These are phyloP conservation scores for Cryptotermes secundus DNA, from an alignment of 1,140 invertebrate species.

Conservation along the genomic window DNA sequence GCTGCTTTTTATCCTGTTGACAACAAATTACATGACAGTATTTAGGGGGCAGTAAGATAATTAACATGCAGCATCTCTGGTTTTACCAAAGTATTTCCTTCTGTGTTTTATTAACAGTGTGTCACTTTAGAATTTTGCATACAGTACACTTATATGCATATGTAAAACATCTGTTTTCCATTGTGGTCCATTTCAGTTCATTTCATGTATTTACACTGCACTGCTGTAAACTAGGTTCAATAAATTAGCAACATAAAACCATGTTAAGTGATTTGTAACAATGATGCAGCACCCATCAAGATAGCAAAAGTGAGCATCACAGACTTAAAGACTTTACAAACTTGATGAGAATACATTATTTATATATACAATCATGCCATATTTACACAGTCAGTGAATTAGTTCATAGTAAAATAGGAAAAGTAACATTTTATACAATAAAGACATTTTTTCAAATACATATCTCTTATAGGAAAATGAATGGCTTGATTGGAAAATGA, in stretches of 20 bases:
- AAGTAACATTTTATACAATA: not conserved
- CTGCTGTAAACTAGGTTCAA: not conserved
- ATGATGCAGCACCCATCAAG: not conserved
- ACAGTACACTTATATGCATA: not conserved
- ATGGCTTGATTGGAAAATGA: not conserved
- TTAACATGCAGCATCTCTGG: not conserved
- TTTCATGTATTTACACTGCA: not conserved
- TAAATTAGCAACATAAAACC: not conserved
- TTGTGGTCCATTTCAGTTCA: not conserved
- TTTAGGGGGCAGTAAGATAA: no score
- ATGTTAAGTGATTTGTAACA: not conserved
- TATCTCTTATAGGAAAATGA: not conserved
- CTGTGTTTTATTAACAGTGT: not conserved
- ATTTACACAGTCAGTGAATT: not conserved
- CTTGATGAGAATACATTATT: no score
- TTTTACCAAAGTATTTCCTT: not conserved
- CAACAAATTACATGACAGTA: no score
- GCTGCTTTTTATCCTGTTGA: no score
- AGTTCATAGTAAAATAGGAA: not conserved
- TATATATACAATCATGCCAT: not conserved
- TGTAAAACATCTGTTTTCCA: not conserved
- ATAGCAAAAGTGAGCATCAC: constrained; percentile 12
- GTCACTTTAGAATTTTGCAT: not conserved
- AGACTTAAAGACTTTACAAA: not conserved
- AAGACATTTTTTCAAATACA: no score